These are phyloP conservation scores for Physocephala rufipes DNA, from an alignment of 2,888 invertebrate genomes.

Conservation along the genomic window DNA sequence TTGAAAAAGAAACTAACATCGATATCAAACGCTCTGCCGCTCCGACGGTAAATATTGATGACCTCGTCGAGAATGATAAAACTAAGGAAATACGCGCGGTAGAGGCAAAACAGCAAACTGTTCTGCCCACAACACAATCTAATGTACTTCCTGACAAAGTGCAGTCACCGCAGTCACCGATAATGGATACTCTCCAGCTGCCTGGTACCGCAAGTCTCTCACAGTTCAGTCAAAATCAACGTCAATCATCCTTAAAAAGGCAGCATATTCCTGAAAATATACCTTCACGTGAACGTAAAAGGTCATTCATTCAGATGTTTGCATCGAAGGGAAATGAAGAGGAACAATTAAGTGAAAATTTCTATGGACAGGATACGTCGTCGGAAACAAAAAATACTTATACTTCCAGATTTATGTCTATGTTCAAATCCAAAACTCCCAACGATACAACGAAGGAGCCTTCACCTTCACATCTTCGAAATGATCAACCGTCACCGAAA, in stretches of 20 bases:
- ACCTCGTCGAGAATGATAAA: slow-evolving; percentile 51
- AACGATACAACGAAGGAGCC: slow-evolving; percentile 36
- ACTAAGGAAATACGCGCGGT: slow-evolving; percentile 42
- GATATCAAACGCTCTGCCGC: slow-evolving; percentile 53
- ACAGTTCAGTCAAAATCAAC: slow-evolving; percentile 1
- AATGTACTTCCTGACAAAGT: slow-evolving; percentile 12
- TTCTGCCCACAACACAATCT: slow-evolving; percentile 24
- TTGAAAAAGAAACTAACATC: slow-evolving; percentile 56
- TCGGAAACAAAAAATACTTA: slow-evolving; percentile 57
- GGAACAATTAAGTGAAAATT: slow-evolving; percentile 38
- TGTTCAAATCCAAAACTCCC: slow-evolving; percentile 55
- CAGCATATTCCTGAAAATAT: slow-evolving; percentile 56
- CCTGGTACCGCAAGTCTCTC: slow-evolving; percentile 37
- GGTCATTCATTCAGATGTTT: slow-evolving; percentile 4
- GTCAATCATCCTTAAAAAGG: slow-evolving; percentile 51
- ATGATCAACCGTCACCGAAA: slow-evolving; percentile 30
- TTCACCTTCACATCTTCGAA: slow-evolving; percentile 31
- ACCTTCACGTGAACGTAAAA: slow-evolving; percentile 51
- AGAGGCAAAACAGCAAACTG: slow-evolving; percentile 43
- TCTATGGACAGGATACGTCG: slow-evolving; percentile 46
- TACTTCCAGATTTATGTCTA: slow-evolving; percentile 57
- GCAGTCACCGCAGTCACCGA: no score
- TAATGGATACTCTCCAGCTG: slow-evolving; percentile 49
- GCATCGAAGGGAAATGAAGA: slow-evolving; percentile 35
- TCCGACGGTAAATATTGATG: slow-evolving; percentile 54